Base-by-base conservation (phyloP, 2,888 invertebrate genomes). In the Cephus spinipes region DNA sequence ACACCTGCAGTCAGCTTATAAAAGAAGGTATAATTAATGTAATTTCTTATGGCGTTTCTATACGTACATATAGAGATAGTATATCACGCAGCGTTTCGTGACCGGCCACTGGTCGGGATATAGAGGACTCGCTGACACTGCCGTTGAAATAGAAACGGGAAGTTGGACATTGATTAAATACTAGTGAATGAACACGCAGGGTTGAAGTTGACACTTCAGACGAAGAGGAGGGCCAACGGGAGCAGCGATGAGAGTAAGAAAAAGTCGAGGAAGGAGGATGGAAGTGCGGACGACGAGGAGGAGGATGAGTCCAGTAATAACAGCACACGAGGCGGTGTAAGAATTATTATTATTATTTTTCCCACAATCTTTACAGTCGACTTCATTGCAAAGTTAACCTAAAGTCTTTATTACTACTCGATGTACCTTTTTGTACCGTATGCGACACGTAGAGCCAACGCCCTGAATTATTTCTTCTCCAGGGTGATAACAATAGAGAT, bases 1-100 rank as follows among this genome's bases (percentile, higher is more conserved):
- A 96, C 94, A 97, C 97, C 85, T 96, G 97, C 92, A 96, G 97
- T 89, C 96, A 97, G 92, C 94, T 98, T 85, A 97, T 98, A 92
- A 98, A 98, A 93, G 97, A 94, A 90, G 93, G 91, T 89, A 79
- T 15, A 32, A 4, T 69, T 40, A 40, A 40, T 40, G 40, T 40
- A 15, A 40, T 40, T 40, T 40, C 40, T 15, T 40, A 40, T 6
- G 15, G 40, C 40, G 40, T 40, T 40, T 40, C 40, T 15, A 15
- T 40, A 40, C 40, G 40, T 40, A 40, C 40, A 40, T 40, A 40
- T 40, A 40, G 40, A 40, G 40, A 40, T 40, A 40, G 40, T 40
- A 15, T 40, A 40, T 40, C 40, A 40, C 40, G 40, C 40, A 40
- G 40, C 40, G 40, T 40, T 40, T 40, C 40, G 40, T 40, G 40